Conservation (phyloP, 1,140 invertebrate genomes). For the Littorina saxatilis region DNA sequence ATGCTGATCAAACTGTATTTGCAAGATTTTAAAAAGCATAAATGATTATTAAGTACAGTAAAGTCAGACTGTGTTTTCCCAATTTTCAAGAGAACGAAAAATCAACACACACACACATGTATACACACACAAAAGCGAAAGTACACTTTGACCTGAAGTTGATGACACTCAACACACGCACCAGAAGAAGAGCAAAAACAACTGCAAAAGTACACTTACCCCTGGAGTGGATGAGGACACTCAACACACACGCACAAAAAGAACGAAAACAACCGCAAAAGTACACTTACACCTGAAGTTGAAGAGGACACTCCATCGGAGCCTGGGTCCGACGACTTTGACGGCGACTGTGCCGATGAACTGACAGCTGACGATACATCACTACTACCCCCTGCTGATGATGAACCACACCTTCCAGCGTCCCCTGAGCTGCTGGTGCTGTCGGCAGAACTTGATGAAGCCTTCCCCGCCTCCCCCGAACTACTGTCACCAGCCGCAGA, state of each 20-base stretch:
- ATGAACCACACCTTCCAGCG: neutral
- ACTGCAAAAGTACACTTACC: too few species aligned
- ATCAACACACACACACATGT: neutral
- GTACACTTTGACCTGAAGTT: too few species aligned
- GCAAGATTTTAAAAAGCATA: too few species aligned
- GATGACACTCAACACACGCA: too few species aligned
- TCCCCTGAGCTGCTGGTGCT: neutral
- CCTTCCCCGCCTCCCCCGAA: neutral
- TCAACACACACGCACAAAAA: too few species aligned
- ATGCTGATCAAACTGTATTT: too few species aligned
- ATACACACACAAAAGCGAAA: neutral
- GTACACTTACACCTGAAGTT: neutral
- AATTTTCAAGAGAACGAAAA: too few species aligned
- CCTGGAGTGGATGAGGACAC: too few species aligned
- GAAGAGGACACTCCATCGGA: conserved; percentile 6
- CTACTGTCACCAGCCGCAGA: neutral
- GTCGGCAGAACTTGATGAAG: neutral
- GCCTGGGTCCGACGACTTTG: neutral
- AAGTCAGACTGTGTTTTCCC: too few species aligned
- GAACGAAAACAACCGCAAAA: too few species aligned
- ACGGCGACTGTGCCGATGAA: neutral
- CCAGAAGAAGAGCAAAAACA: too few species aligned
- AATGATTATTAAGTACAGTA: too few species aligned
- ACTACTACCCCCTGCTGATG: neutral
- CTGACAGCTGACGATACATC: neutral